Evolutionary conservation across 2,797 vertebrate species (phyloP), one percentile per base, ranked within the genome.

Genomic region (Crocodylus rhombifer): DNA sequence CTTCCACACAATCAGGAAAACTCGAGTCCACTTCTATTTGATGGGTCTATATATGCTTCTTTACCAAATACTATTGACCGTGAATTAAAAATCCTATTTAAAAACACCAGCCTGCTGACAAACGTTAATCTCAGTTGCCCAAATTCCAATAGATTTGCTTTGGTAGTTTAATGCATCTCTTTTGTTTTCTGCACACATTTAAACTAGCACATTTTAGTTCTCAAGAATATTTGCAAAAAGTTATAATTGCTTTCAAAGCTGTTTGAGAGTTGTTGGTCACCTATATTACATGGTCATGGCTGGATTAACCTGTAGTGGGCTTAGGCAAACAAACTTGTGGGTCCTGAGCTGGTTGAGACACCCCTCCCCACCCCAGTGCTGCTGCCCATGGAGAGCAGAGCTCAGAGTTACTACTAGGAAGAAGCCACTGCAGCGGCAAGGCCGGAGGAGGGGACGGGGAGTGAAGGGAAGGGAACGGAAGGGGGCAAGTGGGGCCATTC

Each of bases 1-100:
- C 28, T 90, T 97, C 92, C 89, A 94, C 21, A 75, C 75, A 90
- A 89, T 83, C 69, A 95, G 91, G 79, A n/a, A 94, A 90, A 77
- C 80, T 14, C 92, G 77, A 94, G 77, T 33, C 21, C 85, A 42
- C 90, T 95, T 96, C 74, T 94, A 13, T 94, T 84, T 86, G 85
- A 77, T 88, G 85, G 26, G 71, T 76, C 7, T 91, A 36, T 63
- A 14, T 80, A 95, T 86, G 55, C 65, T 88, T 9, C 89, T 91
- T 83, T 81, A 85, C 28, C 89, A 60, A 94, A 91, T 60, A 33
- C 88, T 69, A 77, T 64, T 77, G 1, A 77, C 14, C 60, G 36
- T 42, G 30, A 86, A 92, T 69, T 82, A 79, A 67, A 92, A 57
- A 77, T 89, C 80, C 87, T 92, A 79, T 7, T 26, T 10, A 77